A percentile compares a stretch with the other conserved stretches of the same genome.
Evolutionary conservation across 1,140 invertebrate species (phyloP).

Genomic region (Thalassaphorura encarpata): DNA sequence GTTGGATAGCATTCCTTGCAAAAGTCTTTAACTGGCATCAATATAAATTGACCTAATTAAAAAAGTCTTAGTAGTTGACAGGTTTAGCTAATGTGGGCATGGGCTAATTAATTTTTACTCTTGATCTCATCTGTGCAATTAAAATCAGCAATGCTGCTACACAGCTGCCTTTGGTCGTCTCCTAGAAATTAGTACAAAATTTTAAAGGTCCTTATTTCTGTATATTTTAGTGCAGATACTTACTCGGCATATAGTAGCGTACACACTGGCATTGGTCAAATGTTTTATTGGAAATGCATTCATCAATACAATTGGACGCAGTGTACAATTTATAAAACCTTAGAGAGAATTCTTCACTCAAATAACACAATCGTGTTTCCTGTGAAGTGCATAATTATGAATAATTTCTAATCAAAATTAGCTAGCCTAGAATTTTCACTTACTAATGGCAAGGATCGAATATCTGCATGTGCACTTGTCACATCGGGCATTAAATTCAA

Average conservation of each 20-base stretch:
- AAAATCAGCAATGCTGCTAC: slow-evolving; percentile 17
- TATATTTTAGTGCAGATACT: not conserved
- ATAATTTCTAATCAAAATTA: no score
- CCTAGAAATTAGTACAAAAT: slow-evolving; percentile 6
- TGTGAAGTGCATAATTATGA: no score
- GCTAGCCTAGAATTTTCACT: no score
- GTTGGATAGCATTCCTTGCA: slow-evolving; percentile 18
- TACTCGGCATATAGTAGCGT: slow-evolving; percentile 31
- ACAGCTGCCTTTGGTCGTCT: not conserved
- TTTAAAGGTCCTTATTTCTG: not conserved
- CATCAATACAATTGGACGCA: slow-evolving; percentile 27
- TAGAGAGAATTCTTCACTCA: slow-evolving; percentile 16
- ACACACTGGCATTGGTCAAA: slow-evolving; percentile 12
- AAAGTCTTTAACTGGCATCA: slow-evolving; percentile 2
- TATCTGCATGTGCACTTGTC: slow-evolving; percentile 20
- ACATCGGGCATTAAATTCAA: slow-evolving; percentile 21
- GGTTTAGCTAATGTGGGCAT: no score
- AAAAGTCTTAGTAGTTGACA: no score
- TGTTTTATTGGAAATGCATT: slow-evolving; percentile 19
- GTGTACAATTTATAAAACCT: slow-evolving; percentile 27
- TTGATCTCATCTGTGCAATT: slow-evolving; percentile 16
- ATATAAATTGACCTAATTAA: not conserved
- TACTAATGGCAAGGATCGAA: slow-evolving; percentile 24
- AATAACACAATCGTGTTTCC: slow-evolving; percentile 22
- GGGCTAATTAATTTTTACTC: no score